Conservation (phyloP, 2,888 invertebrate species). For the Apamea epomidion region DNA sequence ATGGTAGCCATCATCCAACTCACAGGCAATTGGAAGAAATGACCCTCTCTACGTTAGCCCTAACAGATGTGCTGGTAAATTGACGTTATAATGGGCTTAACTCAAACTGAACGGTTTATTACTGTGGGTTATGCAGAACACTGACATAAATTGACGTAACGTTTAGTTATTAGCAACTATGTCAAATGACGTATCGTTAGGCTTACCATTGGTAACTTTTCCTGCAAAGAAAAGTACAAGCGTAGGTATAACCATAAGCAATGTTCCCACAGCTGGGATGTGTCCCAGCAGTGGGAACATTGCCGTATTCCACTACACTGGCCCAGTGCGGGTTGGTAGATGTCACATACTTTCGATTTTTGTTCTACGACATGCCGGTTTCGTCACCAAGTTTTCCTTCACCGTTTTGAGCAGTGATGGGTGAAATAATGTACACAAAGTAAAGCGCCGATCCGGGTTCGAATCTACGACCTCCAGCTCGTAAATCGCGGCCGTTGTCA, state of each 20-base stretch:
- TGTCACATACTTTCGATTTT: background rate
- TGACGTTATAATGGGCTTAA: slow-evolving; percentile 33
- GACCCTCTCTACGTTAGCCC: slow-evolving; percentile 7
- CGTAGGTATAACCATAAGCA: too few species aligned
- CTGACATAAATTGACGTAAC: slow-evolving; percentile 6
- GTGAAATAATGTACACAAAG: background rate
- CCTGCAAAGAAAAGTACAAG: background rate
- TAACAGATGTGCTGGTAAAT: slow-evolving; percentile 42
- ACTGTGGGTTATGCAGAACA: background rate
- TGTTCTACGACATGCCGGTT: background rate
- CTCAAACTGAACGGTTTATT: slow-evolving; percentile 41
- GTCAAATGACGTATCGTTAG: background rate
- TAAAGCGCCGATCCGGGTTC: background rate
- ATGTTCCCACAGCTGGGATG: too few species aligned
- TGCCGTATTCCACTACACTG: too few species aligned
- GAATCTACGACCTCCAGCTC: background rate
- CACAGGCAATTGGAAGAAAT: slow-evolving; percentile 48
- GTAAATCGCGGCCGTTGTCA: background rate
- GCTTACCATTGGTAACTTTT: background rate
- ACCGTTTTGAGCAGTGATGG: background rate
- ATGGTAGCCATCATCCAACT: slow-evolving; percentile 20
- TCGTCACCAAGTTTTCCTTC: background rate
- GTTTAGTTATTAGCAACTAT: background rate
- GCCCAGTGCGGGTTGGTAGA: background rate
- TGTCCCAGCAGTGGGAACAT: too few species aligned